These are phyloP conservation scores for Rhamnusium bicolor DNA, from an alignment of 2,888 invertebrate species.

Conservation along the genomic window DNA sequence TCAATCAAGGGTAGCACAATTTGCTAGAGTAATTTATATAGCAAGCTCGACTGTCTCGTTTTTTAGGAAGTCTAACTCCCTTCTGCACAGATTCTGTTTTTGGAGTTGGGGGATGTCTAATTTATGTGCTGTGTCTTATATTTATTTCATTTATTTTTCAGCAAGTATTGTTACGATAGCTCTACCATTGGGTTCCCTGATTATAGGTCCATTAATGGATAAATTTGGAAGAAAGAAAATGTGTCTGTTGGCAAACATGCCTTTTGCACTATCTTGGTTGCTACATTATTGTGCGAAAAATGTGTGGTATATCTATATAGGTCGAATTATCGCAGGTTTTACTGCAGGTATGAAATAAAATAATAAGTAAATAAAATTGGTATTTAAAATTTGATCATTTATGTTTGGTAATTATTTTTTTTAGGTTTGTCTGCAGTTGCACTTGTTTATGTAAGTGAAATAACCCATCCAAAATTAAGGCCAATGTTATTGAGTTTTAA, in stretches of 20 bases:
- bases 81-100: too few relatives aligned
- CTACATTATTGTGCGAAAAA: conserved; percentile 69
- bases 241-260: conserved; percentile 70
- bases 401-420: conserved; percentile 70
- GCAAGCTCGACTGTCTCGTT: too few relatives aligned
- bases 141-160: conserved; percentile 63
- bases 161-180: conserved; percentile 75
- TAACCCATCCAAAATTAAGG: conserved; percentile 73
- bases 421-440: conserved; percentile 73
- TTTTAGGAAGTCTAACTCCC: too few relatives aligned
- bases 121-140: too few relatives aligned
- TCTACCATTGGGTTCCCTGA: conserved; percentile 73
- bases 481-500: conserved; percentile 75
- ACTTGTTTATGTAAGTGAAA: conserved; percentile 75
- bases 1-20: too few relatives aligned
- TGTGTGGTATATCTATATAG: conserved; percentile 71
- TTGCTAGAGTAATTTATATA: too few relatives aligned
- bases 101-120: too few relatives aligned
- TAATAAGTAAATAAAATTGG: not conserved
- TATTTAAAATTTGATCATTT: conserved; percentile 30
- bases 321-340: conserved; percentile 73
- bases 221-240: conserved; percentile 72
- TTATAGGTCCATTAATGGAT: conserved; percentile 75
- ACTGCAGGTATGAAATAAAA: conserved; percentile 68
- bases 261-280: conserved; percentile 72